These are phyloP conservation scores for Sthenelais limicola DNA, from an alignment of 2,888 invertebrate genomes.

Conservation along the genomic window DNA sequence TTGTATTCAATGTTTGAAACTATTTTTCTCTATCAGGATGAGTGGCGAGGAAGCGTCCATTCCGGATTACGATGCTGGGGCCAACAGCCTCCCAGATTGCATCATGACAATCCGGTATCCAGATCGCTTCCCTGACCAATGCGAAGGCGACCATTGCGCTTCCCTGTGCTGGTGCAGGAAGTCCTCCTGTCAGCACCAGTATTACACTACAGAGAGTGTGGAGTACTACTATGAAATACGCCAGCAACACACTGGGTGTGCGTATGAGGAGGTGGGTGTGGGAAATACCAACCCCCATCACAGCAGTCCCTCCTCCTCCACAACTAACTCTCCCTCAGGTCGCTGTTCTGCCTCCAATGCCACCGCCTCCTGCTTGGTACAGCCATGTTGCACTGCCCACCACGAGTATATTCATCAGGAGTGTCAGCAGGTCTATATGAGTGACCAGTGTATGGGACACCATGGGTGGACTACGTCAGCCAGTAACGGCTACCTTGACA, in stretches of 20 bases:
- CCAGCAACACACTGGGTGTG: background rate
- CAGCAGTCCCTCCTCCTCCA: too few species aligned
- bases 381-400: background rate
- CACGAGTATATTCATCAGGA: background rate
- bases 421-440: background rate
- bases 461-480: background rate
- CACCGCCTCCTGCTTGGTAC: conserved; percentile 2
- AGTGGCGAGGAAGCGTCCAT: conserved; percentile 3
- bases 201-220: conserved; percentile 19
- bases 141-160: conserved; percentile 1
- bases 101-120: conserved; percentile 26
- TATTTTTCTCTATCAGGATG: too few species aligned
- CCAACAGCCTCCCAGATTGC: conserved; percentile 13
- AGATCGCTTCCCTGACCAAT: conserved; percentile 7
- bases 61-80: conserved; percentile 14
- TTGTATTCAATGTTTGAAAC: too few species aligned
- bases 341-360: too few species aligned
- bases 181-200: conserved; percentile 5
- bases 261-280: background rate
- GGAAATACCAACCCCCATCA: too few species aligned
- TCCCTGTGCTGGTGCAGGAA: conserved; percentile 29
- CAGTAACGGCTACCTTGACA: background rate
- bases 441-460: background rate
- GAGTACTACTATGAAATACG: conserved; percentile 32
- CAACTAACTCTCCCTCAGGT: too few species aligned